Base-by-base conservation (phyloP, 2,888 invertebrate genomes). In the Marronus borbonicus region DNA sequence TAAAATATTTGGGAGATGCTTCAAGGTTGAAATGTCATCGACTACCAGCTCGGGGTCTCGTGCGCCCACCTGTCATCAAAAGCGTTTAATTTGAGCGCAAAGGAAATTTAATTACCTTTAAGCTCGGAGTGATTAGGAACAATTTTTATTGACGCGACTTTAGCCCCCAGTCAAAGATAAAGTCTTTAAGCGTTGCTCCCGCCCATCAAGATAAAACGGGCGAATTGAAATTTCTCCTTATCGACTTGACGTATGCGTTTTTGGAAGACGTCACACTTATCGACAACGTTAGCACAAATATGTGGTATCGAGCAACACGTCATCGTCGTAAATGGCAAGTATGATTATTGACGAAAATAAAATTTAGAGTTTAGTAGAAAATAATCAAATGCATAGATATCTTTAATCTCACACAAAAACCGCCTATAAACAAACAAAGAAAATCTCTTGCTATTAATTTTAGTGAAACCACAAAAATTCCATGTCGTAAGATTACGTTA, bases 71-170 rank as follows among this genome's bases (percentile, higher is more conserved):
- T 62, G 55, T 62, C 28, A 62, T 12, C 28, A 1, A 31, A 62
- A 17, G 3, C 49, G 24, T 68, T 28, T 50, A 28, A 50, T 66
- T 44, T 39, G 24, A 68, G 50, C 50, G 50, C 49, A 28, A 49
- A 52, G 50, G 20, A 68, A 68, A 50, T 68, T 68, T 68, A 68
- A 68, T 68, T 68, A 68, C 50, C 24, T 44, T 50, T 68, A 68
- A 49, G 68, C 20, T 50, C 14, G 24, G 10, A 36, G 50, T 12
- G 50, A 68, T 68, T 50, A 68, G 14, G 28, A 20, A 31, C 28
- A 68, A 28, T 24, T 50, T 39, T 28, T 68, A 68, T 68, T 68
- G 68, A 68, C 50, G 24, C 39, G 20, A 24, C 68, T 50, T 49
- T 68, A 50, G 24, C 68, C 68, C 62, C 24, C 2, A 31, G 20